Evolutionary conservation across 2,888 invertebrate species (phyloP).

Genomic region (Xestia c-nigrum): DNA sequence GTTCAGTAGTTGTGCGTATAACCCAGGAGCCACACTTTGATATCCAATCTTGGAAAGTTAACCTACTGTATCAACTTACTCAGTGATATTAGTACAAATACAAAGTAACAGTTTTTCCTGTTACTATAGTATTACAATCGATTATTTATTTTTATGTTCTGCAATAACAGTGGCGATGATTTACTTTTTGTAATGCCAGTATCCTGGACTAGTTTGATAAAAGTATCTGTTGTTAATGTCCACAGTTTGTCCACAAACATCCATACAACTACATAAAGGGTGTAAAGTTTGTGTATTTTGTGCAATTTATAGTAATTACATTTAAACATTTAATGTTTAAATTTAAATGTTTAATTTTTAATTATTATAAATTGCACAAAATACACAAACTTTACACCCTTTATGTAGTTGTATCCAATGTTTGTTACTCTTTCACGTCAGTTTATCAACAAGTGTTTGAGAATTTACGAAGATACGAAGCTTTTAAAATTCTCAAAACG

Average conservation of each 20-base stretch:
- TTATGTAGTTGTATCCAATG: too few relatives aligned
- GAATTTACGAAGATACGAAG: too few relatives aligned
- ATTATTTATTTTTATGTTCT: constrained; percentile 8
- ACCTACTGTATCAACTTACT: constrained; percentile 1
- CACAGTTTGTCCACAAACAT: too few relatives aligned
- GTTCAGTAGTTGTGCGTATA: not conserved
- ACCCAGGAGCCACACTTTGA: not conserved
- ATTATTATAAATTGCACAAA: not conserved
- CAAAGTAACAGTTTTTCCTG: constrained; percentile 43
- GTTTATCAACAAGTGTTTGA: too few relatives aligned
- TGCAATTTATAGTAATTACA: too few relatives aligned
- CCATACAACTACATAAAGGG: too few relatives aligned
- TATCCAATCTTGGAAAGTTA: not conserved
- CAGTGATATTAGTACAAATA: constrained; percentile 1
- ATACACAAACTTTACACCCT: too few relatives aligned
- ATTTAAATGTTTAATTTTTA: not conserved
- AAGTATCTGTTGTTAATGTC: not conserved
- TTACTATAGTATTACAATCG: constrained; percentile 20
- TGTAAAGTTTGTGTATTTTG: too few relatives aligned
- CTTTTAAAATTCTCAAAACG: too few relatives aligned
- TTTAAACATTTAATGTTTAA: not conserved
- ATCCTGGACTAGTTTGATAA: constrained; percentile 18
- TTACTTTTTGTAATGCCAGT: constrained; percentile 2
- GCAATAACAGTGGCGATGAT: not conserved
- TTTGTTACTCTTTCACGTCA: not conserved